These are phyloP conservation scores for Drosophila demipolita DNA, from an alignment of 2,888 invertebrate species.

Conservation along the genomic window DNA sequence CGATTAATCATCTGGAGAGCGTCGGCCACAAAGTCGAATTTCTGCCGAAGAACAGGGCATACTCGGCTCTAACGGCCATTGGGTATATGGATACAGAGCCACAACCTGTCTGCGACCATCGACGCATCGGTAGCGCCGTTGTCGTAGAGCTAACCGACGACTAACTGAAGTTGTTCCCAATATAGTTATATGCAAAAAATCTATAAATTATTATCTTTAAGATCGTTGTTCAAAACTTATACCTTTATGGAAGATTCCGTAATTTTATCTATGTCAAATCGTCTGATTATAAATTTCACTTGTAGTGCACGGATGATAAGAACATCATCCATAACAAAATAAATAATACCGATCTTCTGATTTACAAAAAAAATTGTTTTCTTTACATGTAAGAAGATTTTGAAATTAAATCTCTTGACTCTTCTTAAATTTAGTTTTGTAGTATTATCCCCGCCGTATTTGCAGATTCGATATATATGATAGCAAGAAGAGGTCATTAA, in stretches of 20 bases:
- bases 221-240: neutral
- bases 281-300: neutral
- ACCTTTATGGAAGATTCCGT: neutral
- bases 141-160: slow-evolving; percentile 55
- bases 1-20: slow-evolving; percentile 57
- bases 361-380: neutral
- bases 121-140: slow-evolving; percentile 85
- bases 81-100: slow-evolving; percentile 85
- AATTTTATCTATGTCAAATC: neutral
- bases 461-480: neutral
- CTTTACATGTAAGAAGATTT: neutral
- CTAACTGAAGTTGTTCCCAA: neutral
- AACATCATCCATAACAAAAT: neutral
- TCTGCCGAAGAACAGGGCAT: slow-evolving; percentile 84
- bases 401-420: neutral
- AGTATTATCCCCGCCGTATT: neutral
- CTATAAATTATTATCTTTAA: neutral
- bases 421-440: neutral
- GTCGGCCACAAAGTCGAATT: slow-evolving; percentile 84
- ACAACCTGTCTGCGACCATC: slow-evolving; percentile 84
- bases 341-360: neutral
- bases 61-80: slow-evolving; percentile 87
- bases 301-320: neutral
- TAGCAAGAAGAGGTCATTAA: neutral
- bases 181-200: neutral